Evolutionary conservation across 2,797 vertebrate genomes (phyloP).

Genomic region (Ficedula albicollis): DNA sequence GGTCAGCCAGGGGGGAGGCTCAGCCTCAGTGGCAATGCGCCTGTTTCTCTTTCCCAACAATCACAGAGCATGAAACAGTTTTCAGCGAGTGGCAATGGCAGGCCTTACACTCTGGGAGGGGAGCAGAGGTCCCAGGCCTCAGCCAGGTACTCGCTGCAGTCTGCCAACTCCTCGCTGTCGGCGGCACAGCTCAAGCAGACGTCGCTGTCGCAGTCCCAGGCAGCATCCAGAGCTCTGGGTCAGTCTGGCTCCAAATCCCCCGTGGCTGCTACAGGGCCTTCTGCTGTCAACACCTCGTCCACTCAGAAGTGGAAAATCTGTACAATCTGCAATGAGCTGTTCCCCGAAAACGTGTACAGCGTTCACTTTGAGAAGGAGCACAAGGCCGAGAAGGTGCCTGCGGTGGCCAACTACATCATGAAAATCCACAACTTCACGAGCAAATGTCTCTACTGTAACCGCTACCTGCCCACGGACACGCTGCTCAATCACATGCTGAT

Average conservation of each 20-base stretch:
- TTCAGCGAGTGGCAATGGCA: conserved; percentile 82
- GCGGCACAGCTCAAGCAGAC: conserved; percentile 83
- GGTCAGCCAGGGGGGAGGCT: conserved; percentile 86
- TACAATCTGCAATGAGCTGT: conserved; percentile 98
- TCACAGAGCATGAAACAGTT: conserved; percentile 91
- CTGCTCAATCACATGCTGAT: conserved; percentile 98
- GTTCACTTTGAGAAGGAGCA: conserved; percentile 98
- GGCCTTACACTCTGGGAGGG: conserved; percentile 78
- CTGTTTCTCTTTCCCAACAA: conserved; percentile 90
- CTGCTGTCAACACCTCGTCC: conserved; percentile 89
- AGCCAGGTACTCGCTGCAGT: conserved; percentile 77
- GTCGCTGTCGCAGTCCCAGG: conserved; percentile 79
- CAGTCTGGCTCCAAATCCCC: conserved; percentile 82
- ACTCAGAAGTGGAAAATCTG: conserved; percentile 99
- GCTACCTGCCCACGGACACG: conserved; percentile 96
- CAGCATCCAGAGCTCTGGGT: conserved; percentile 81
- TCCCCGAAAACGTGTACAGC: conserved; percentile 97
- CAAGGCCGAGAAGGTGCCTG: conserved; percentile 97
- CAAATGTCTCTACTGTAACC: conserved; percentile 99
- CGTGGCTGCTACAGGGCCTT: conserved; percentile 80
- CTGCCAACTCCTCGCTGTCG: conserved; percentile 79
- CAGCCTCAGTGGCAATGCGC: conserved; percentile 83
- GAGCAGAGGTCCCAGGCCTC: conserved; percentile 79
- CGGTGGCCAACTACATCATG: conserved; percentile 99
- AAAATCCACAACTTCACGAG: conserved; percentile 99